These are phyloP conservation scores for Acanthurus tractus DNA, from an alignment of 2,797 vertebrate genomes.

Conservation along the genomic window DNA sequence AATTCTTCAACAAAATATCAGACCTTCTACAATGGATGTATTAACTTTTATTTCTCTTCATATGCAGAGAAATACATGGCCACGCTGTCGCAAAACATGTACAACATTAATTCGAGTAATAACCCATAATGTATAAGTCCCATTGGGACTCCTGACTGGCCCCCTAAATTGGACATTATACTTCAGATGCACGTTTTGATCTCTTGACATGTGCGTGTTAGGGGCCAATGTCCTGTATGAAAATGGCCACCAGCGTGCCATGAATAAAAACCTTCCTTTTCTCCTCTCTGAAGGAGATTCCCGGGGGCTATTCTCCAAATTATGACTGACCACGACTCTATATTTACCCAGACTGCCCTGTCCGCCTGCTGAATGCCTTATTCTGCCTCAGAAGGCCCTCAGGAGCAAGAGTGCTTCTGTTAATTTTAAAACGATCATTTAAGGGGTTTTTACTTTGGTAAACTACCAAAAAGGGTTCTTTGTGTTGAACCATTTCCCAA, in stretches of 20 bases:
- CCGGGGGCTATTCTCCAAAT: constrained; percentile 87
- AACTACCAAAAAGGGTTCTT: not conserved
- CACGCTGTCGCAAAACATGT: not conserved
- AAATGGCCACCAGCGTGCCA: constrained; percentile 63
- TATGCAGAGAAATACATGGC: not conserved
- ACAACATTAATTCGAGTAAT: constrained; percentile 59
- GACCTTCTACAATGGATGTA: not conserved
- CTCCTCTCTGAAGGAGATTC: constrained; percentile 59
- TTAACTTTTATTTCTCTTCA: not conserved
- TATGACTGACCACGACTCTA: constrained; percentile 94
- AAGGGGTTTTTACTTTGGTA: constrained; percentile 3
- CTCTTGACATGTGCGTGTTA: constrained; percentile 52
- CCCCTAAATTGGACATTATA: constrained; percentile 45
- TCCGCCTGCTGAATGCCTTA: constrained; percentile 89
- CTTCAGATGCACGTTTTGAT: constrained; percentile 63
- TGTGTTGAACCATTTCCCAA: not conserved
- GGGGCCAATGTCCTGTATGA: constrained; percentile 64
- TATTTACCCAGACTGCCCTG: constrained; percentile 92
- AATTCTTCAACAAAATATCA: not conserved
- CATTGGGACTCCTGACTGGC: constrained; percentile 12
- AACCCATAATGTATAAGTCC: not conserved
- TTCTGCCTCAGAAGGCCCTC: constrained; percentile 79
- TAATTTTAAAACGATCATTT: constrained; percentile 47
- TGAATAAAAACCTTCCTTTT: constrained; percentile 64
- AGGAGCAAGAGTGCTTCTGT: constrained; percentile 54